Conservation (phyloP, 2,797 vertebrate genomes). For the Cynopterus sphinx region DNA sequence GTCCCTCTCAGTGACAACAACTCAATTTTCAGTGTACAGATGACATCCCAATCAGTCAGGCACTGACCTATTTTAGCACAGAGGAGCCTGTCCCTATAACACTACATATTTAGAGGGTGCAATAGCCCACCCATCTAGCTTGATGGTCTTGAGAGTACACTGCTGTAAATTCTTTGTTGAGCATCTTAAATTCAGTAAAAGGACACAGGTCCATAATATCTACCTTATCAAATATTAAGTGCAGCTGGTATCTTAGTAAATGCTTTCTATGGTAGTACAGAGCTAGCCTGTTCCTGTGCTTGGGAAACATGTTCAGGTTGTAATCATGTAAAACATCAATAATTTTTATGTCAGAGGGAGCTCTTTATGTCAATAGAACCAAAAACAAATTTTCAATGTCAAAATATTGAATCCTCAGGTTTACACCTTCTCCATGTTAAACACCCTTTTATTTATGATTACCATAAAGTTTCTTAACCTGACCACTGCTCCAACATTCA, state of each 20-base stretch:
- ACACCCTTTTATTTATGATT: neutral
- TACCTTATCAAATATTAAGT: neutral
- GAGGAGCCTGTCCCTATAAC: neutral
- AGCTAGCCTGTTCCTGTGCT: neutral
- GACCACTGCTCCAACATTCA: neutral
- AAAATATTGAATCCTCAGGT: neutral
- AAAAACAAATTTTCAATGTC: neutral
- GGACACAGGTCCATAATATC: neutral
- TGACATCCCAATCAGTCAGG: neutral
- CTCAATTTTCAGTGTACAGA: neutral
- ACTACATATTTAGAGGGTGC: neutral
- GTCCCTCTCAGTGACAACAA: neutral
- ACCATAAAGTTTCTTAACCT: neutral
- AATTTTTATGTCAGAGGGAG: neutral
- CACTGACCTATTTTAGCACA: neutral
- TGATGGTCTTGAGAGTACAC: neutral
- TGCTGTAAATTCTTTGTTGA: neutral
- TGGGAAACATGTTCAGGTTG: neutral
- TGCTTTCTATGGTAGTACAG: neutral
- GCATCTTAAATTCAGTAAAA: neutral
- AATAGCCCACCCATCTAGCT: neutral
- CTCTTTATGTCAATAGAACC: neutral
- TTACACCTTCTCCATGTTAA: neutral
- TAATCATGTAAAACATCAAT: neutral
- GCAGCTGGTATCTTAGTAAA: no score